Evolutionary conservation across 2,113 vertebrate genomes (phyloP), one percentile per base, ranked within the genome.

Genomic region (Lepisosteus osseus): DNA sequence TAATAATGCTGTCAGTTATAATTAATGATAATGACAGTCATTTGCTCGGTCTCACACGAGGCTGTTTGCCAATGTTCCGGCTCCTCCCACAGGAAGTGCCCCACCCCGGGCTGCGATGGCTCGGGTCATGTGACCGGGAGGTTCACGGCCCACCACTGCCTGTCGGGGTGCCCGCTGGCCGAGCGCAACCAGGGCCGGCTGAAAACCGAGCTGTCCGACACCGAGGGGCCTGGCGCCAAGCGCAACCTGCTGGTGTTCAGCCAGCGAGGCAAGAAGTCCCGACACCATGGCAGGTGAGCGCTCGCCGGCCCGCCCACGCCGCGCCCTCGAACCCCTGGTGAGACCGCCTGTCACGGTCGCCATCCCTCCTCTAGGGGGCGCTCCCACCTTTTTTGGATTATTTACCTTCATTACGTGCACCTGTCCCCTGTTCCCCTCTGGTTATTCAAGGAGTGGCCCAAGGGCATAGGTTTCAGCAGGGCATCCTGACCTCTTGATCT

Each of bases 101-200:
- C 97, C 14, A 99, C 97, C 0, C 97, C 97, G 0, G 97, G 97
- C 7, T 99, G 97, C 14, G 96, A 99, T 0, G 97, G 97, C 45
- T 98, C 96, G 7, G 97, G 97, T 54, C 97, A 99, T 0, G 95
- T 99, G 80, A 99, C 96, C 0, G 97, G 97, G 47, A 95, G 96
- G 71, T 99, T 99, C 86, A 99, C 96, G 0, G 96, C 97, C 11
- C 97, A 99, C 85, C 97, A 99, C 84, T 98, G 97, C 88, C 93
- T 98, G 81, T 99, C 97, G 1, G 97, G 97, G 82, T 99, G 97
- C 84, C 97, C 97, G 0, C 78, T 99, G 85, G 97, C 96, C 3
- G 97, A 99, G 88, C 94, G 95, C 77, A 99, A 98, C 90, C 97
- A 99, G 86, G 93, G 93, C 79, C 87, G 94, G 77, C 88, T 97